These are phyloP conservation scores for Thelaira solivaga DNA, from an alignment of 2,888 invertebrate genomes.

Conservation along the genomic window DNA sequence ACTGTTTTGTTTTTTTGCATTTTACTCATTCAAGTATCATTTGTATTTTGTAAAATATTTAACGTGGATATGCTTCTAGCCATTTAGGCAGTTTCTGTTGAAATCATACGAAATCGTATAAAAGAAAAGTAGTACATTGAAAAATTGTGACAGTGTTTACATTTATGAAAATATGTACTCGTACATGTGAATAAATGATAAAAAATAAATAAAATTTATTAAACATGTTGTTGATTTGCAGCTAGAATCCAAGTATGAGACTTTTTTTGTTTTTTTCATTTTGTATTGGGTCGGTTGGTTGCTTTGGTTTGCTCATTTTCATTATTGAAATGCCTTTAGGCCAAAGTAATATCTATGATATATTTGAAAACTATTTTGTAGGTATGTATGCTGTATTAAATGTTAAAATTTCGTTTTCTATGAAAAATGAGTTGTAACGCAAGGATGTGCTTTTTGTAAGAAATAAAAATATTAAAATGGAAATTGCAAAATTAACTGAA, in stretches of 20 bases:
- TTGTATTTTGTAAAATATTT: constrained; percentile 34
- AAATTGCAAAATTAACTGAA: neutral
- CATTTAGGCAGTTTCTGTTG: constrained; percentile 49
- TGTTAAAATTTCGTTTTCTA: constrained; percentile 20
- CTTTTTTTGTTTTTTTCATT: constrained; percentile 1
- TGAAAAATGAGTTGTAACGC: constrained; percentile 37
- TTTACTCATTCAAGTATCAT: no score
- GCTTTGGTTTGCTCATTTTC: constrained; percentile 41
- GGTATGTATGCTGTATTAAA: neutral
- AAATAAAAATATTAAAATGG: constrained; percentile 7
- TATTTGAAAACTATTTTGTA: constrained; percentile 57
- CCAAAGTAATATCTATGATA: constrained; percentile 59
- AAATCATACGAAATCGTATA: constrained; percentile 16
- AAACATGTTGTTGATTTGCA: constrained; percentile 55
- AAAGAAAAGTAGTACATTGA: constrained; percentile 51
- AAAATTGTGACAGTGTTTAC: constrained; percentile 61
- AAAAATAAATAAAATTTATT: constrained; percentile 39
- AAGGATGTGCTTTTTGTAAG: constrained; percentile 29
- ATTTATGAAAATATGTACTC: constrained; percentile 54
- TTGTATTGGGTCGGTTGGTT: constrained; percentile 21
- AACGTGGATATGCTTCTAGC: constrained; percentile 29
- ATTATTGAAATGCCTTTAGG: constrained; percentile 56
- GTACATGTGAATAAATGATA: constrained; percentile 45
- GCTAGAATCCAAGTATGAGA: constrained; percentile 3
- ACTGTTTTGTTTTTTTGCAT: constrained; percentile 11